Percentiles rank a stretch among this genome's conserved stretches.
Conservation (phyloP, 1,140 invertebrate species). For the Reticulitermes speratus region DNA sequence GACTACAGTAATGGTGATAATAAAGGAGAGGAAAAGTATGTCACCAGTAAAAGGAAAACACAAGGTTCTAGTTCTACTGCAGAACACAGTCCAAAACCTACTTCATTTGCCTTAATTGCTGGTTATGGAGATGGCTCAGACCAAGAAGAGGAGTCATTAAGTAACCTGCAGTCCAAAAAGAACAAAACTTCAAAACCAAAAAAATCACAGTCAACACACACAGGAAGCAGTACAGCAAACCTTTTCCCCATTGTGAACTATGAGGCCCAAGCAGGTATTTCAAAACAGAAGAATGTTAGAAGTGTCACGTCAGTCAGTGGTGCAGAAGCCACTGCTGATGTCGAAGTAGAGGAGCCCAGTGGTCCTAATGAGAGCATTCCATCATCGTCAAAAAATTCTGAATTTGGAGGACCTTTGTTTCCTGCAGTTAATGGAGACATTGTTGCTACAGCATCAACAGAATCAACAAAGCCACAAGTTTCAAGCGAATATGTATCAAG, state of each 20-base stretch:
- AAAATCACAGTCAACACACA: background rate
- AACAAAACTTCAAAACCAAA: background rate
- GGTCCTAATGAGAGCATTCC: constrained; percentile 21
- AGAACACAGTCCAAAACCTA: constrained; percentile 32
- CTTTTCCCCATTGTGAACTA: background rate
- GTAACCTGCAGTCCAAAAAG: background rate
- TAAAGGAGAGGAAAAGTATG: background rate
- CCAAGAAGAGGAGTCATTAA: constrained; percentile 45
- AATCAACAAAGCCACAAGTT: background rate
- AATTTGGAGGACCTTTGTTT: background rate
- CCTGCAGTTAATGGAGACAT: background rate
- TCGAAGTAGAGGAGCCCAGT: background rate
- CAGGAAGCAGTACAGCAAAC: background rate
- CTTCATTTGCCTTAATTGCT: constrained; percentile 55
- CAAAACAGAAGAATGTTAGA: background rate
- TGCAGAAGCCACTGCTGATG: background rate
- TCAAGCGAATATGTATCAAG: background rate
- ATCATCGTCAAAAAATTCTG: background rate
- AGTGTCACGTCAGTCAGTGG: background rate
- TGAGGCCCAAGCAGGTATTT: background rate
- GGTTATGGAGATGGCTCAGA: constrained; percentile 58
- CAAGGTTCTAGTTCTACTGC: background rate
- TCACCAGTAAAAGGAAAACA: background rate
- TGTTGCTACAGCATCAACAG: background rate
- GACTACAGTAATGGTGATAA: constrained; percentile 22